Base-by-base conservation (phyloP, 1,140 invertebrate genomes). In the Bursaphelenchus mucronatus region DNA sequence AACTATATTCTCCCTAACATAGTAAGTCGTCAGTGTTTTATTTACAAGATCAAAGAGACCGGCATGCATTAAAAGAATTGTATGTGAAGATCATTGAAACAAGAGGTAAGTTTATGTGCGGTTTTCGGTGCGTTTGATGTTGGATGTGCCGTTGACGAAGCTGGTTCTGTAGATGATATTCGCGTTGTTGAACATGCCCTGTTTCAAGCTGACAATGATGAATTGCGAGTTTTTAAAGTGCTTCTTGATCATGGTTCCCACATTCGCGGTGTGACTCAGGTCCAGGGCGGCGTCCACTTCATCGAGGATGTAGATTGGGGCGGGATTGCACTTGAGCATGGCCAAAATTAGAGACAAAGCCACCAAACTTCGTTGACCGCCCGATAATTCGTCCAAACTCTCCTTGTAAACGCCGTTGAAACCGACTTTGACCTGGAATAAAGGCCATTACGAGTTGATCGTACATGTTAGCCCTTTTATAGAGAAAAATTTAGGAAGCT, bases 171-270 rank as follows among this genome's bases (percentile, higher is more conserved):
- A 99, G 17, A 99, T 82, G 39, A 98, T 93, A 84, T 98, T 98
- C 0, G 96, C 95, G 84, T 99, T 97, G 82, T 92, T 94, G 83
- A 97, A 98, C 90, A 99, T 97, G 39, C 95, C 95, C 83, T 99
- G 93, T 83, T 99, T 99, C 11, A 99, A 85, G 0, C 95, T 98
- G 0, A 99, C 96, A 64, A 99, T 89, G 73, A 99, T 92, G 82
- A 99, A 99, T 88, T 98, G 92, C 9, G 94, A 96, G 81, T 90
- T 88, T 73, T 87, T 90, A 79, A 99, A 99, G 83, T 97, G 92
- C 43, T 87, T 87, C 76, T 89, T 90, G 8, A 99, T 85, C 91
- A 99, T 97, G 59, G 87, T 86, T 1, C 95, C 95, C 78, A 98
- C 98, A 84, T 99, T 99, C 83, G 97, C 92, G 6, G 96, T 99